These are phyloP conservation scores for Philhelius pedissequus DNA, from an alignment of 2,888 invertebrate genomes.

Conservation along the genomic window DNA sequence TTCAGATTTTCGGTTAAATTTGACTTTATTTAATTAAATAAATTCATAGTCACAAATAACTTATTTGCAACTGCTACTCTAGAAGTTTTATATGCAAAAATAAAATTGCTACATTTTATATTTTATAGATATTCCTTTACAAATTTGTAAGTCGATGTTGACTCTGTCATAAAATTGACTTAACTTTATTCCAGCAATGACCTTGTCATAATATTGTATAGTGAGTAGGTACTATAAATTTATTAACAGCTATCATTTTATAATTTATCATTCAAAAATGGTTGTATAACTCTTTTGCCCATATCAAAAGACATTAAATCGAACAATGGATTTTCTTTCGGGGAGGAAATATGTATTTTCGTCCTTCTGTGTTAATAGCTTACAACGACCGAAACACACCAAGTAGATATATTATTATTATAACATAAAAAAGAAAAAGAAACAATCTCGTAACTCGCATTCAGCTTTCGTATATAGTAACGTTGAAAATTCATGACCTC, in stretches of 20 bases:
- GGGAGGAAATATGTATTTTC: constrained; percentile 39
- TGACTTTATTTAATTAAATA: too few relatives aligned
- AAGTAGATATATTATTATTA: background rate
- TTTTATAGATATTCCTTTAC: background rate
- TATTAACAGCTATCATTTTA: constrained; percentile 23
- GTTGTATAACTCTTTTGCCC: constrained; percentile 15
- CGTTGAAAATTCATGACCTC: constrained; percentile 64
- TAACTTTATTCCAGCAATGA: constrained; percentile 3
- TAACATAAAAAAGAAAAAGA: background rate
- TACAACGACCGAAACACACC: constrained; percentile 2
- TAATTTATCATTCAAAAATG: constrained; percentile 34
- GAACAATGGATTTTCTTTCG: constrained; percentile 50
- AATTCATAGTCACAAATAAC: too few relatives aligned
- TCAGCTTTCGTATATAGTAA: constrained; percentile 20
- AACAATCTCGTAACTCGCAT: constrained; percentile 46
- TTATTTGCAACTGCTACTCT: too few relatives aligned
- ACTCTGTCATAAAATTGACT: background rate
- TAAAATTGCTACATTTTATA: too few relatives aligned
- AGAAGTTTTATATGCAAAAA: too few relatives aligned
- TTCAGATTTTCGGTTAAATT: too few relatives aligned
- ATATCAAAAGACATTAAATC: constrained; percentile 41
- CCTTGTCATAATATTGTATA: constrained; percentile 12
- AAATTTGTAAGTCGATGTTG: background rate
- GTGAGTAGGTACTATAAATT: background rate
- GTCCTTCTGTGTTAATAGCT: constrained; percentile 21